These are phyloP conservation scores for Ylistrum balloti DNA, from an alignment of 1,140 invertebrate species.

Conservation along the genomic window DNA sequence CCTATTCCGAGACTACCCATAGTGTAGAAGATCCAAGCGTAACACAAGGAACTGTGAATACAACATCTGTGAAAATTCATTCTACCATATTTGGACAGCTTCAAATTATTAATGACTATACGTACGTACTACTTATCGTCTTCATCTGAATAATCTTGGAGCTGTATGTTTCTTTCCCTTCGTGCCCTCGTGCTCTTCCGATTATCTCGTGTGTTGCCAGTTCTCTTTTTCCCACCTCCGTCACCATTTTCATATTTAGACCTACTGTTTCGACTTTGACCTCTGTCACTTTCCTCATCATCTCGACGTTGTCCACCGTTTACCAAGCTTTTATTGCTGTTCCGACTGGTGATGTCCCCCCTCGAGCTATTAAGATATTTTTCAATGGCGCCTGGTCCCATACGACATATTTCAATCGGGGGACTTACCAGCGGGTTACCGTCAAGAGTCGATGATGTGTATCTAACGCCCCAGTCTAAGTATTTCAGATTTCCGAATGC, in stretches of 20 bases:
- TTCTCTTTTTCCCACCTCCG: not conserved
- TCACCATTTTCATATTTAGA: not conserved
- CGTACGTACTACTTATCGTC: not conserved
- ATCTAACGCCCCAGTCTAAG: constrained; percentile 80
- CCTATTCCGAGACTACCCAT: too few relatives aligned
- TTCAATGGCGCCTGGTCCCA: constrained; percentile 75
- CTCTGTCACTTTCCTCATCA: constrained; percentile 7
- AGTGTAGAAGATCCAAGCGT: too few relatives aligned
- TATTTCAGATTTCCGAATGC: constrained; percentile 77
- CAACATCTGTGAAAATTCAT: too few relatives aligned
- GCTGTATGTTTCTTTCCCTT: not conserved
- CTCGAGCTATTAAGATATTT: constrained; percentile 56
- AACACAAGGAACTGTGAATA: too few relatives aligned
- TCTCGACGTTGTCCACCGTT: not conserved
- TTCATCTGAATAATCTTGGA: not conserved
- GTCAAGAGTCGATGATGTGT: constrained; percentile 79
- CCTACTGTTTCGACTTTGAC: not conserved
- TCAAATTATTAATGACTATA: too few relatives aligned
- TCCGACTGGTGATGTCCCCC: not conserved
- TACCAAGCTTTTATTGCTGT: not conserved
- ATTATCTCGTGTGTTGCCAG: not conserved
- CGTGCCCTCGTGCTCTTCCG: not conserved
- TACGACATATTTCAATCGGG: constrained; percentile 80
- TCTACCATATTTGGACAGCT: too few relatives aligned
- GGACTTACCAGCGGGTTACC: constrained; percentile 80